phyloP scores from a whole-genome alignment of 2,797 vertebrate genomes.

The Capromys pilorides region DNA sequence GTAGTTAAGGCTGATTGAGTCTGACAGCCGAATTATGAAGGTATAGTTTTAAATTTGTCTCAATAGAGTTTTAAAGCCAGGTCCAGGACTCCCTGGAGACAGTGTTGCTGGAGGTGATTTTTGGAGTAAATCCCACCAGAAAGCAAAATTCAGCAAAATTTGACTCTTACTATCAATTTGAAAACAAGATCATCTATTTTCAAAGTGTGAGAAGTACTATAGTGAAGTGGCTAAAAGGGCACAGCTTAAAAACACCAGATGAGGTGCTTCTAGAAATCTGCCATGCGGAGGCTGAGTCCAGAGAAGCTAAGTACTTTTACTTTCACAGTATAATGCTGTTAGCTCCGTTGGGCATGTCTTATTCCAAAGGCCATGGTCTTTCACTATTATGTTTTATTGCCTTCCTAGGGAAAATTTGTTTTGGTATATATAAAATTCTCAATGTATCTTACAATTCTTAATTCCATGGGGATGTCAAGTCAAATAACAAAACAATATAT shows the following conservation, averaged over 20 bases:
- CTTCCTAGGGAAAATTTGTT: slow-evolving; percentile 22
- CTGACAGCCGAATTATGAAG: too few species aligned
- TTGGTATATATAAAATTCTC: not conserved
- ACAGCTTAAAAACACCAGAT: too few species aligned
- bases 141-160: not conserved
- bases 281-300: not conserved
- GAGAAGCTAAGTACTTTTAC: not conserved
- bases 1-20: too few species aligned
- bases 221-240: not conserved
- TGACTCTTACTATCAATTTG: slow-evolving; percentile 16
- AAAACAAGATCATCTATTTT: slow-evolving; percentile 2
- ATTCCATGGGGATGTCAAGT: not conserved
- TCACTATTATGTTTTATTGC: slow-evolving; percentile 8
- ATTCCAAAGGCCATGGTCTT: slow-evolving; percentile 39
- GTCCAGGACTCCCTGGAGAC: not conserved
- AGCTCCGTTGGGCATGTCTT: not conserved
- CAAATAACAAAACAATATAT: not conserved
- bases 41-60: too few species aligned
- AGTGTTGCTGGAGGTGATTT: not conserved
- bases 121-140: not conserved
- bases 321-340: not conserved
- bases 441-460: not conserved
- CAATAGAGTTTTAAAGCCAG: not conserved
- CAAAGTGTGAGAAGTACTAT: not conserved
- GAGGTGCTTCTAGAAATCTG: not conserved